A percentile compares a stretch with the other conserved stretches of the same genome.
Evolutionary conservation across 2,113 vertebrate genomes (phyloP).

Genomic region (Panthera uncia): DNA sequence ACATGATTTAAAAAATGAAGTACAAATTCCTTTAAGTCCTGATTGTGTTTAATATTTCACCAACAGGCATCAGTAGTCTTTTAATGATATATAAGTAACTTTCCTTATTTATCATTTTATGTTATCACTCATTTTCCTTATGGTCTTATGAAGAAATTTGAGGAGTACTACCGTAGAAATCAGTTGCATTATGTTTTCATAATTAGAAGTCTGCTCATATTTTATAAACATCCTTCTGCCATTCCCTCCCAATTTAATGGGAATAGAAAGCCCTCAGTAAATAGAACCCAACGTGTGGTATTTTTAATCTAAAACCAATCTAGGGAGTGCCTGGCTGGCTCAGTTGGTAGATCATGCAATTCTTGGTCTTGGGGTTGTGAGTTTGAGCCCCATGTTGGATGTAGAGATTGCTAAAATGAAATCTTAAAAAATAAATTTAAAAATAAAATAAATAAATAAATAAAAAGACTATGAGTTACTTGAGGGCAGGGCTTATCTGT

Average conservation of each 20-base stretch:
- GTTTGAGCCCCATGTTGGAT: neutral
- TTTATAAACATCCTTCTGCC: neutral
- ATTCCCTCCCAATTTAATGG: neutral
- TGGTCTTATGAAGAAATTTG: neutral
- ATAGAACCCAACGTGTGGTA: neutral
- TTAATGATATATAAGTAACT: neutral
- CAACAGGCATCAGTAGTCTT: neutral
- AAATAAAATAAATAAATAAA: neutral
- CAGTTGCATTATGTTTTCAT: neutral
- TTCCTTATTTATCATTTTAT: conserved; percentile 38
- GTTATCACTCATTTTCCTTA: conserved; percentile 30
- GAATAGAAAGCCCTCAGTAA: neutral
- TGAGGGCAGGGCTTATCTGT: neutral
- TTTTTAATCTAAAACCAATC: conserved; percentile 26
- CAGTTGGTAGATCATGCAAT: neutral
- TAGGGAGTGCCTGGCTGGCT: neutral
- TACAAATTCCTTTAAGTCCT: neutral
- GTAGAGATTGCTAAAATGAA: neutral
- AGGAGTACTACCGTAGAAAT: neutral
- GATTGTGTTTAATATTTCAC: conserved; percentile 45
- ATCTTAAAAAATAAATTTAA: neutral
- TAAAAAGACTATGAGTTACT: neutral
- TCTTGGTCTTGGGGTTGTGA: neutral
- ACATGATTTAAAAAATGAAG: conserved; percentile 15
- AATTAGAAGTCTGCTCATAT: neutral